A percentile compares a stretch with the other conserved stretches of the same genome.
These are phyloP conservation scores for Metridium senile DNA, from an alignment of 92 coral and sea anemone species.

Conservation along the genomic window DNA sequence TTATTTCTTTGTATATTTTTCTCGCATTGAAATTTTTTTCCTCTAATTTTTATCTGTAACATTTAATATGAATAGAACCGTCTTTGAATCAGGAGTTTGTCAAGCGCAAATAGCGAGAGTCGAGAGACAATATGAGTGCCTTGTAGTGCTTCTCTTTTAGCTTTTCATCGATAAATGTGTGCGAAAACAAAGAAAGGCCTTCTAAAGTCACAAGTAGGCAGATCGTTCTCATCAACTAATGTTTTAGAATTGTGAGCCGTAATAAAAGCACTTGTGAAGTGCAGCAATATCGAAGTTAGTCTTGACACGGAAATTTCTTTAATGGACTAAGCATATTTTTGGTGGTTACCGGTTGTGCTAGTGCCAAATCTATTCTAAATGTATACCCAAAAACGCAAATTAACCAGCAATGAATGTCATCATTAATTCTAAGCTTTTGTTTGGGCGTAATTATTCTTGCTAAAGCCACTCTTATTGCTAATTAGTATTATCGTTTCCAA, in stretches of 20 bases:
- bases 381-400: constrained; percentile 79
- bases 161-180: constrained; percentile 38
- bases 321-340: constrained; percentile 48
- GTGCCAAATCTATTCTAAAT: constrained; percentile 52
- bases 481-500: constrained; percentile 49
- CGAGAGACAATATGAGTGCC: constrained; percentile 15
- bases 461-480: constrained; percentile 43
- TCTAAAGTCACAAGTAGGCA: constrained; percentile 40
- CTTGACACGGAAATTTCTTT: constrained; percentile 57
- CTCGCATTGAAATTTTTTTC: neutral
- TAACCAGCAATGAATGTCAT: constrained; percentile 66
- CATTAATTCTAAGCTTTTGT: constrained; percentile 65
- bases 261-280: constrained; percentile 30
- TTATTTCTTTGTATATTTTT: neutral
- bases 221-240: constrained; percentile 44
- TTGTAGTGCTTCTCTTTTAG: constrained; percentile 8
- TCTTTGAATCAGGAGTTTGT: constrained; percentile 5
- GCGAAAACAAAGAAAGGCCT: constrained; percentile 20
- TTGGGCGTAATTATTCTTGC: constrained; percentile 53
- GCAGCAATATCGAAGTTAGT: constrained; percentile 38
- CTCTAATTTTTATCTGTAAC: too few species aligned
- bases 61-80: neutral
- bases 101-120: constrained; percentile 11
- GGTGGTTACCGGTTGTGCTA: constrained; percentile 51
- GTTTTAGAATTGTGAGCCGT: constrained; percentile 41